Evolutionary conservation across 2,113 vertebrate species (phyloP).

Genomic region (Bos taurus): DNA sequence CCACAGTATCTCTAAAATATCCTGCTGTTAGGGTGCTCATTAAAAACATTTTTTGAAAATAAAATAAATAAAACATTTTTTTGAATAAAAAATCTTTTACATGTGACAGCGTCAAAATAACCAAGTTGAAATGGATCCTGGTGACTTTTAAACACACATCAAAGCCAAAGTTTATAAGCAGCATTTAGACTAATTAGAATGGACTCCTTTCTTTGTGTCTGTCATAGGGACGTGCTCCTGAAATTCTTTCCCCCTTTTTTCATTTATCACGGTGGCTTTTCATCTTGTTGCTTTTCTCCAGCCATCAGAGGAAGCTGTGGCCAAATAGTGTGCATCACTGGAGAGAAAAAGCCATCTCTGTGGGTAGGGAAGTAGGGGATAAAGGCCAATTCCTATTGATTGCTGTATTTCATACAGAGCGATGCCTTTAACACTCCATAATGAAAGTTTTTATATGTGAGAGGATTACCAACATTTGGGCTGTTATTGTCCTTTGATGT

Average conservation of each 20-base stretch:
- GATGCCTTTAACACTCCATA: slow-evolving; percentile 70
- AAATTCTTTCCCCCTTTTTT: slow-evolving; percentile 27
- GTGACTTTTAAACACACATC: slow-evolving; percentile 39
- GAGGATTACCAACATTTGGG: slow-evolving; percentile 68
- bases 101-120: neutral
- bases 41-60: neutral
- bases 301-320: slow-evolving; percentile 70
- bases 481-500: slow-evolving; percentile 75
- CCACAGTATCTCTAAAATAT: neutral
- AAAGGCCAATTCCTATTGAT: slow-evolving; percentile 63
- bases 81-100: neutral
- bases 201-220: slow-evolving; percentile 42
- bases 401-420: slow-evolving; percentile 72
- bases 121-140: slow-evolving; percentile 38
- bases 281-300: slow-evolving; percentile 68
- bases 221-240: slow-evolving; percentile 35
- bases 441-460: slow-evolving; percentile 77
- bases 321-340: slow-evolving; percentile 8
- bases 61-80: neutral
- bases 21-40: neutral
- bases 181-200: slow-evolving; percentile 53
- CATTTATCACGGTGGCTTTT: slow-evolving; percentile 76
- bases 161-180: slow-evolving; percentile 37
- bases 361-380: neutral
- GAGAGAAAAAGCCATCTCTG: slow-evolving; percentile 56